Conservation (phyloP, 2,888 invertebrate genomes). For the Theretra japonica region DNA sequence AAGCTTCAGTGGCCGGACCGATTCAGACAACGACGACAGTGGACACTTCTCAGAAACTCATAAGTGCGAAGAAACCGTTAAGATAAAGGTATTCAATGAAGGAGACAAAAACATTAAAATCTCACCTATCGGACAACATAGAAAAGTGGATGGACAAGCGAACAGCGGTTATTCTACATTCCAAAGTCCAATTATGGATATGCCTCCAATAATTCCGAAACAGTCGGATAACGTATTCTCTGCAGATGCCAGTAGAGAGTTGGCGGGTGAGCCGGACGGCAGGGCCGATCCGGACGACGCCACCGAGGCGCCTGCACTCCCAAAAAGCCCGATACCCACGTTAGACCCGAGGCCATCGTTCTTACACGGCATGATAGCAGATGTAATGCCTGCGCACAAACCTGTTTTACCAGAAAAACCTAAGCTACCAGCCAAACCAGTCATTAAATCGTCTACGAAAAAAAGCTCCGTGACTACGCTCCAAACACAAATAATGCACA, state of each 20-base stretch:
- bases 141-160: slow-evolving; percentile 77
- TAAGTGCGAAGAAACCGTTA: slow-evolving; percentile 80
- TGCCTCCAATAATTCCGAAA: slow-evolving; percentile 78
- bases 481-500: slow-evolving; percentile 82
- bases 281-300: slow-evolving; percentile 91
- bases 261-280: slow-evolving; percentile 94
- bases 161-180: slow-evolving; percentile 78
- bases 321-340: slow-evolving; percentile 87
- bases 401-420: slow-evolving; percentile 91
- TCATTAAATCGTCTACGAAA: slow-evolving; percentile 81
- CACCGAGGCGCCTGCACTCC: slow-evolving; percentile 88
- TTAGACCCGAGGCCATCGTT: slow-evolving; percentile 88
- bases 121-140: slow-evolving; percentile 73
- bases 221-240: slow-evolving; percentile 74
- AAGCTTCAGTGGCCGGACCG: slow-evolving; percentile 81
- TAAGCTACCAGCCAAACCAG: slow-evolving; percentile 83
- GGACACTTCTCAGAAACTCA: slow-evolving; percentile 79
- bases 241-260: slow-evolving; percentile 88
- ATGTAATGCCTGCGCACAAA: slow-evolving; percentile 72
- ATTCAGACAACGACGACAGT: slow-evolving; percentile 85
- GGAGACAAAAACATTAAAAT: slow-evolving; percentile 75
- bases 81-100: slow-evolving; percentile 80
- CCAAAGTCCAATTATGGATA: slow-evolving; percentile 78
- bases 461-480: slow-evolving; percentile 63
- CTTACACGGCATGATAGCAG: slow-evolving; percentile 87